Evolutionary conservation across 1,140 invertebrate genomes (phyloP), one percentile per base, ranked within the genome.

Genomic region (Vollenhovia emeryi): DNA sequence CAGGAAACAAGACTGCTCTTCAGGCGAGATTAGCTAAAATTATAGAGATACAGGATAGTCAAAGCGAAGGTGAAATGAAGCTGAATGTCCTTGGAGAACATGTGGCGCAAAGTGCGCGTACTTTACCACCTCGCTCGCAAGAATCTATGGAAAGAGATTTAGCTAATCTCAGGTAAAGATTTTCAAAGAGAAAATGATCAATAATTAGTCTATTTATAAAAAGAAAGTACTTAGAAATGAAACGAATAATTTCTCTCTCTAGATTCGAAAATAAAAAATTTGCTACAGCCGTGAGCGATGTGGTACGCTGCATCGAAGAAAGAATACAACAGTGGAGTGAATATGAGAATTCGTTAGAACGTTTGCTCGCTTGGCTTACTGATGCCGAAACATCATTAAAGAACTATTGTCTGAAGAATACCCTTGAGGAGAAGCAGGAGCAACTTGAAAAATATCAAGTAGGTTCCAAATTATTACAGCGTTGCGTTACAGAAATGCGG

Each of bases 401-500:
- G 93, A 98, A 98, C 90, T 99, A 98, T 92, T 96, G 96, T 21
- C 96, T 97, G 2, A 98, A 97, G 92, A 97, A 97, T 59, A 98
- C 98, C 3, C 94, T 98, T 0, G 97, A 99, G 91, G 98, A 99
- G 91, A 99, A 99, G 93, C 96, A 97, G 83, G 98, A 98, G 87
- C 98, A 99, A 92, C 95, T 98, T 1, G 97, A 97, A 89, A 98
- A 97, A 94, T 99, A 98, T 94, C 97, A 98, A 96, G 98, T 98
- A 96, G 94, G 93, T 50, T 30, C n/a, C n/a, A 45, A 13, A n/a
- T 18, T 24, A 45, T 40, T 15, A 43, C 15, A 33, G 6, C 13
- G 8, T 43, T 59, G 27, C 66, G 11, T 24, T 30, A 43, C 0
- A 45, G 21, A 66, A 43, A 68, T 79, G 15, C 50, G 43, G 4